Evolutionary conservation across 2,888 invertebrate species (phyloP), one percentile per base, ranked within the genome.

Genomic region (Shargacucullia verbasci): DNA sequence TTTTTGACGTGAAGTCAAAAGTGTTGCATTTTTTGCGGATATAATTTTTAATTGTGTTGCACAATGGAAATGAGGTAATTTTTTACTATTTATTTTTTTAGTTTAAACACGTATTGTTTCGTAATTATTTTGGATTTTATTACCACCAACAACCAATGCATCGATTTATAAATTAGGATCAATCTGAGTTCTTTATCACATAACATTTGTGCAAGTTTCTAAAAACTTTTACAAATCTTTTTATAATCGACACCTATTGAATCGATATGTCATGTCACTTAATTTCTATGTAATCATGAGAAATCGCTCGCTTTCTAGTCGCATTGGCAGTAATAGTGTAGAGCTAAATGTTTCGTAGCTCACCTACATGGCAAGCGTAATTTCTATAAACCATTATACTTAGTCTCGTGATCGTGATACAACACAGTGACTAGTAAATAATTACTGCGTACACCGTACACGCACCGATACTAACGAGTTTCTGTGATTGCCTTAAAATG

Each of bases 31-130:
- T 83, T 33, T 68, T 71, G 73, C 80, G 82, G 82, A 84, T 78
- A 78, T 64, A 37, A 55, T 70, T 80, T 73, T 63, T 75, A 78
- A 80, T 78, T 69, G 76, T 73, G 70, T 67, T 55, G 57, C 48
- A 73, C 55, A 63, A 84, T 85, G 84, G 83, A 89, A 81, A 90
- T 89, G 86, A 91, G 91, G 91, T 91, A 86, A 88, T 78, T 83
- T 82, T 84, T 59, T 67, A 61, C 73, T 48, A 33, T 11, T 35
- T 10, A 15, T 8, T 48, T 13, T 9, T 33, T 33, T 46, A 37
- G 29, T 20, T 2, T 20, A 20, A 20, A 4, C 2, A 20, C 2
- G 2, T 3, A 20, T 20, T 20, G 20, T 20, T 20, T 20, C 20
- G 20, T 20, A 20, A 20, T 20, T 20, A 20, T 2, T 20, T 20